Evolutionary conservation across 2,113 vertebrate genomes (phyloP).

Genomic region (Lates calcarifer): DNA sequence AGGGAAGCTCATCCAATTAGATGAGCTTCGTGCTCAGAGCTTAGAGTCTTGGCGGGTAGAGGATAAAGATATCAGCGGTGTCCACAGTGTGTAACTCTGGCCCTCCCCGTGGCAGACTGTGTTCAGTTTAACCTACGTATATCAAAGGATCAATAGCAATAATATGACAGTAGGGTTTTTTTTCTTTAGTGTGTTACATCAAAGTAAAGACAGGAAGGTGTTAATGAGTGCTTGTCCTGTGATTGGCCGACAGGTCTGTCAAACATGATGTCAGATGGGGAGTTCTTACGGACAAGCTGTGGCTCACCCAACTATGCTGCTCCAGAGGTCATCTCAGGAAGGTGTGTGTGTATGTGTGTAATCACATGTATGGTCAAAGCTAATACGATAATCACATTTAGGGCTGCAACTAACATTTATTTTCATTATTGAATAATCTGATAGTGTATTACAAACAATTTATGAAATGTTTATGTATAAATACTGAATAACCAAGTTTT

Average conservation of each 20-base stretch:
- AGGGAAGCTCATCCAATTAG: slow-evolving; percentile 75
- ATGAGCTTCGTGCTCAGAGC: slow-evolving; percentile 63
- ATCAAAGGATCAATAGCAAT: slow-evolving; percentile 26
- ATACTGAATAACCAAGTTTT: not conserved
- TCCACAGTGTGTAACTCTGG: not conserved
- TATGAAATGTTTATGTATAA: no score
- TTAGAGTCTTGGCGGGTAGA: slow-evolving; percentile 55
- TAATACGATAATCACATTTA: not conserved
- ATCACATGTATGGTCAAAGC: not conserved
- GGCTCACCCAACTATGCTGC: slow-evolving; percentile 99
- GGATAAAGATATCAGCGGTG: slow-evolving; percentile 60
- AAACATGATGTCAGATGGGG: slow-evolving; percentile 99
- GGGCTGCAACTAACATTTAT: not conserved
- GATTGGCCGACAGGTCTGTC: slow-evolving; percentile 89
- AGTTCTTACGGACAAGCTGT: slow-evolving; percentile 97
- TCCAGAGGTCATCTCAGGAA: slow-evolving; percentile 99
- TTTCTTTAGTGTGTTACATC: not conserved
- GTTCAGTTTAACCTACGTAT: slow-evolving; percentile 12
- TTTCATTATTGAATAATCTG: not conserved
- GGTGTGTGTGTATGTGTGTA: slow-evolving; percentile 80
- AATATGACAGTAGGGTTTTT: not conserved
- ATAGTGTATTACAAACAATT: not conserved
- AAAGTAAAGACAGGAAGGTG: not conserved
- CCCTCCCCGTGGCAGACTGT: not conserved
- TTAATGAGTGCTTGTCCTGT: slow-evolving; percentile 22